Evolutionary conservation across 2,888 invertebrate species (phyloP).

Genomic region (Phengaris arion): DNA sequence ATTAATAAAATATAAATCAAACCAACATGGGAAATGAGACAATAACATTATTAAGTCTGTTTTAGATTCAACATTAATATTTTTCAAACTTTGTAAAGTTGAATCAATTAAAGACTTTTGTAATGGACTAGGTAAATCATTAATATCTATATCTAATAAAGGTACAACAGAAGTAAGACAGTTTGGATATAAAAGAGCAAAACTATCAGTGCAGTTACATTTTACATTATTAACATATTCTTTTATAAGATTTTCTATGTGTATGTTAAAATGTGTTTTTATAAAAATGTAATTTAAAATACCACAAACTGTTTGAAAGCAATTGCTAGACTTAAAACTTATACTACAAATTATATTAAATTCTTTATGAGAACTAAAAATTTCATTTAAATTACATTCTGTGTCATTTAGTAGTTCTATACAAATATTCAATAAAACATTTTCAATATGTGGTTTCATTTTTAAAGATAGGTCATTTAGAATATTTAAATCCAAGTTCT

Average conservation of each 20-base stretch:
- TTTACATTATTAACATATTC: conserved; percentile 53
- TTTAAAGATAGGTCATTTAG: conserved; percentile 56
- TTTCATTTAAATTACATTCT: conserved; percentile 41
- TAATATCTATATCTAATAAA: conserved; percentile 56
- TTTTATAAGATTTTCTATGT: conserved; percentile 50
- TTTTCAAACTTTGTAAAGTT: conserved; percentile 47
- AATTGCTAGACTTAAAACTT: conserved; percentile 53
- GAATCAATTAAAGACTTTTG: conserved; percentile 46
- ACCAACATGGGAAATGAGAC: conserved; percentile 68
- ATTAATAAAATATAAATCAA: conserved; percentile 51
- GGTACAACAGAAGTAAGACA: conserved; percentile 50
- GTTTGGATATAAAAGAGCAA: conserved; percentile 54
- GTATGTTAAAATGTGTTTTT: conserved; percentile 51
- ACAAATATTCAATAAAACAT: conserved; percentile 47
- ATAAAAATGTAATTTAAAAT: conserved; percentile 60
- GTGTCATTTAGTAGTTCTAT: conserved; percentile 44
- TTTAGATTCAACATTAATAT: conserved; percentile 47
- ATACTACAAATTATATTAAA: conserved; percentile 48
- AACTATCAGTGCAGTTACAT: conserved; percentile 39
- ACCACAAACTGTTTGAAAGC: conserved; percentile 61
- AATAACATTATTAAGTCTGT: conserved; percentile 60
- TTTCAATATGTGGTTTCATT: conserved; percentile 61
- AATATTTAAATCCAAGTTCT: conserved; percentile 36
- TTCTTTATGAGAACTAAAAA: conserved; percentile 42
- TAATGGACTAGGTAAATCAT: conserved; percentile 42